A percentile compares a stretch with the other conserved stretches of the same genome.
phyloP scores from a whole-genome alignment of 1,140 invertebrate genomes.

The Drosophila funebris region DNA sequence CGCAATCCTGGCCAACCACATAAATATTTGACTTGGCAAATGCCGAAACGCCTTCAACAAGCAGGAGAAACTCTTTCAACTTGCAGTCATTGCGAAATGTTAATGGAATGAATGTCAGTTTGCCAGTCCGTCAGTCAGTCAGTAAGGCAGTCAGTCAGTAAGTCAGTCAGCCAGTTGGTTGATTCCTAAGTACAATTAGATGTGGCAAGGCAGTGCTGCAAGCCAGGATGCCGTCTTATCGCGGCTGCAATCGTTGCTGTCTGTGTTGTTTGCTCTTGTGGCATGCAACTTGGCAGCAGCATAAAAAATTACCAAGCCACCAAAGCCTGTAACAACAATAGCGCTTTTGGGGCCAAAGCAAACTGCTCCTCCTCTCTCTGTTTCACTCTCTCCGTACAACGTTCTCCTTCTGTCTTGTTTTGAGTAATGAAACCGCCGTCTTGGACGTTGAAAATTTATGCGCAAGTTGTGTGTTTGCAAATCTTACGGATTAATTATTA shows the following conservation, averaged over 20 bases:
- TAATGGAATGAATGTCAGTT: slow-evolving; percentile 53
- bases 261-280: slow-evolving; percentile 62
- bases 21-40: slow-evolving; percentile 73
- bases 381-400: background rate
- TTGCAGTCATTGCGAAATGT: slow-evolving; percentile 42
- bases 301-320: slow-evolving; percentile 62
- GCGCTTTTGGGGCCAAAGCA: slow-evolving; percentile 32
- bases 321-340: slow-evolving; percentile 63
- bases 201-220: slow-evolving; percentile 24
- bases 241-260: slow-evolving; percentile 32
- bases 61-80: slow-evolving; percentile 40
- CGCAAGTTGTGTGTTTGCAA: slow-evolving; percentile 60
- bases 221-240: slow-evolving; percentile 38
- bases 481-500: slow-evolving; percentile 81
- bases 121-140: slow-evolving; percentile 28
- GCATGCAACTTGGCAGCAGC: slow-evolving; percentile 51
- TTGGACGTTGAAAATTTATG: slow-evolving; percentile 45
- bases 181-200: slow-evolving; percentile 74
- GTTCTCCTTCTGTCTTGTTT: slow-evolving; percentile 30
- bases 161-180: slow-evolving; percentile 25
- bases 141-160: slow-evolving; percentile 38
- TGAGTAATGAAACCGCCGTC: slow-evolving; percentile 70
- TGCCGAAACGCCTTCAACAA: slow-evolving; percentile 27
- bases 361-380: slow-evolving; percentile 1
- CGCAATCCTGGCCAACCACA: slow-evolving; percentile 31